Evolutionary conservation across 1,140 invertebrate genomes (phyloP), one percentile per base, ranked within the genome.

Genomic region (Scaptomyza montana): DNA sequence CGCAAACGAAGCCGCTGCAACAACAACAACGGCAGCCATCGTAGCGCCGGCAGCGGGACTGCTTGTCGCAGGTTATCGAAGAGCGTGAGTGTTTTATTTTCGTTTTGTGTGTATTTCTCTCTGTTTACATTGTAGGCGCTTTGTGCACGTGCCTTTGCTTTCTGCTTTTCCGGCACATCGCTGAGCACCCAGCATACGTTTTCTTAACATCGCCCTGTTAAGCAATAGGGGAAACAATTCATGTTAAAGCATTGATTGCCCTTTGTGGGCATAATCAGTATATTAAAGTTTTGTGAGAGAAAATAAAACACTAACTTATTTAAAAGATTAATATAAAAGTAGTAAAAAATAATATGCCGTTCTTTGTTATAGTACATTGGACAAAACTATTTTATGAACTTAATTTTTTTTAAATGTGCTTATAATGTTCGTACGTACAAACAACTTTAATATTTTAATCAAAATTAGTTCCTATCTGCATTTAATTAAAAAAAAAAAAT

Each of bases 1-100:
- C 77, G 80, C 25, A 85, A 85, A 79, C 82, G 84, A 57, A 87
- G 79, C 62, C 79, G 82, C 66, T 87, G 82, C 63, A 53, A 36
- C 53, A 55, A 46, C 57, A 67, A 36, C 39, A 57, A 43, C 59
- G 56, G 82, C 62, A 87, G 74, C 82, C 80, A 86, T 60, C 78
- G 82, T 55, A 86, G 81, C 69, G 63, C 76, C 53, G 76, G 62
- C 79, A 75, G 75, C 75, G 62, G 62, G 53, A 77, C 71, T 60
- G 68, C 61, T 71, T 79, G 84, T 54, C 84, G 84, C 69, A 89
- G 84, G 70, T 72, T 89, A 74, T 84, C 79, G 41, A 89, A 89
- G 84, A 89, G 84, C 77, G 84, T 89, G 84, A 89, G 84, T 89
- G 39, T 74, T 67, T 41, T 86, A 78, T 43, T 56, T 71, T 78